These are phyloP conservation scores for Zoanthus solanderi DNA, from an alignment of 92 coral and sea anemone genomes.

Conservation along the genomic window DNA sequence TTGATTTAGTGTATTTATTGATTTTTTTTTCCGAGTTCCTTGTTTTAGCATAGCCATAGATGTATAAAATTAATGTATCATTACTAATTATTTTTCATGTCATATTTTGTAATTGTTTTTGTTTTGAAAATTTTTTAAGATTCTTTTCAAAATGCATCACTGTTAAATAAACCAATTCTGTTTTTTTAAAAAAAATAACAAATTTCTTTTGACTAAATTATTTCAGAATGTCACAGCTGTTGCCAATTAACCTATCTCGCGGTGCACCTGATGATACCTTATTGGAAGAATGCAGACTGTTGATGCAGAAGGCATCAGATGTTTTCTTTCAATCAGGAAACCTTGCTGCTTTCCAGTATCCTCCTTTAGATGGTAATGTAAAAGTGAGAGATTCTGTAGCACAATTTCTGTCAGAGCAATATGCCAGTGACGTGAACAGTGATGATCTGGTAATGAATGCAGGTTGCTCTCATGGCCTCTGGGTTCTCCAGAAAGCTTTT, in stretches of 20 bases:
- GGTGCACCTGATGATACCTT: constrained; percentile 76
- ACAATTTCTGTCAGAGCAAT: constrained; percentile 71
- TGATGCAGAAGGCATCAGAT: constrained; percentile 66
- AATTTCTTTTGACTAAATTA: background rate
- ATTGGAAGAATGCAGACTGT: constrained; percentile 60
- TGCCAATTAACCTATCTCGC: constrained; percentile 45
- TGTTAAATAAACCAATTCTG: too few species aligned
- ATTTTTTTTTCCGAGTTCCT: too few species aligned
- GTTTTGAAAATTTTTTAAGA: too few species aligned
- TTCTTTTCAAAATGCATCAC: too few species aligned
- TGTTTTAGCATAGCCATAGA: too few species aligned
- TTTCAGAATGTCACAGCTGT: background rate
- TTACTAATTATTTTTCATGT: too few species aligned
- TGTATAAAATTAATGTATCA: too few species aligned
- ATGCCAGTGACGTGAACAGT: constrained; percentile 67
- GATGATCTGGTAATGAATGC: constrained; percentile 65
- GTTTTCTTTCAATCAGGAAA: constrained; percentile 58
- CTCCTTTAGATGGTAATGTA: constrained; percentile 69
- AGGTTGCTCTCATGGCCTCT: constrained; percentile 71
- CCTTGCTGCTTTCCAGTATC: constrained; percentile 76
- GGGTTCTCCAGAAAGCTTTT: constrained; percentile 59
- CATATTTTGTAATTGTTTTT: too few species aligned
- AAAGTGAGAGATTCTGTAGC: constrained; percentile 68
- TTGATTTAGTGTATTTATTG: too few species aligned
- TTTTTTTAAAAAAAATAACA: background rate